Evolutionary conservation across 1,140 invertebrate species (phyloP).

Genomic region (Mycetomoellerius zeteki): DNA sequence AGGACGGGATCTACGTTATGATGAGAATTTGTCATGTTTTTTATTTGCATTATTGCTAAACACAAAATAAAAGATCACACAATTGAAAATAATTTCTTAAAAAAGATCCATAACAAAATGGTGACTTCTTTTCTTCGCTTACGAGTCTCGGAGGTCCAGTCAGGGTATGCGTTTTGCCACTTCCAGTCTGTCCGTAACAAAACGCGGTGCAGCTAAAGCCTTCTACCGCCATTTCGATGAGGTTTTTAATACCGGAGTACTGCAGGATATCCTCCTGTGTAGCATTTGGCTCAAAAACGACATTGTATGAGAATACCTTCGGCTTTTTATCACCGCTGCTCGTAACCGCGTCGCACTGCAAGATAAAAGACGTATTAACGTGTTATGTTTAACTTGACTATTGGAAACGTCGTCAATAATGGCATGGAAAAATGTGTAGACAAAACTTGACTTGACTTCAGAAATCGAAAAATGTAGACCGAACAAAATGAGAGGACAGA

Average conservation of each 20-base stretch:
- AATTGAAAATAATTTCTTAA: neutral
- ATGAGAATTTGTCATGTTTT: neutral
- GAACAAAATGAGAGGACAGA: too few relatives aligned
- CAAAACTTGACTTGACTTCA: too few relatives aligned
- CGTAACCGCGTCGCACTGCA: conserved; percentile 64
- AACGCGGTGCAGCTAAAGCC: conserved; percentile 97
- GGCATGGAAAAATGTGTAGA: neutral
- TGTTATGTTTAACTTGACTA: neutral
- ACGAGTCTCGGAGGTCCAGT: conserved; percentile 96
- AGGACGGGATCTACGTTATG: neutral
- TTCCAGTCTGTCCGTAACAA: conserved; percentile 99
- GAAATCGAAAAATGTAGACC: neutral
- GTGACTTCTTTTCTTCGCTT: conserved; percentile 75
- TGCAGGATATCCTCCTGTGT: conserved; percentile 94
- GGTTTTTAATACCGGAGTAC: conserved; percentile 93
- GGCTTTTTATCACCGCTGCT: conserved; percentile 89
- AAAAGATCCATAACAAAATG: conserved; percentile 65
- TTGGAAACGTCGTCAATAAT: neutral
- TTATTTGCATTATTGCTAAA: neutral
- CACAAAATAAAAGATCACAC: neutral
- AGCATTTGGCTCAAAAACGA: conserved; percentile 95
- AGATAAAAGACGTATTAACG: conserved; percentile 11
- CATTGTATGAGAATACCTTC: conserved; percentile 94
- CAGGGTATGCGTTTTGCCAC: conserved; percentile 98
- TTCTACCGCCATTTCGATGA: conserved; percentile 97